Percentiles rank a stretch among this genome's conserved stretches.
Conservation (phyloP, 2,888 invertebrate species). For the Malthinus flaveolus region DNA sequence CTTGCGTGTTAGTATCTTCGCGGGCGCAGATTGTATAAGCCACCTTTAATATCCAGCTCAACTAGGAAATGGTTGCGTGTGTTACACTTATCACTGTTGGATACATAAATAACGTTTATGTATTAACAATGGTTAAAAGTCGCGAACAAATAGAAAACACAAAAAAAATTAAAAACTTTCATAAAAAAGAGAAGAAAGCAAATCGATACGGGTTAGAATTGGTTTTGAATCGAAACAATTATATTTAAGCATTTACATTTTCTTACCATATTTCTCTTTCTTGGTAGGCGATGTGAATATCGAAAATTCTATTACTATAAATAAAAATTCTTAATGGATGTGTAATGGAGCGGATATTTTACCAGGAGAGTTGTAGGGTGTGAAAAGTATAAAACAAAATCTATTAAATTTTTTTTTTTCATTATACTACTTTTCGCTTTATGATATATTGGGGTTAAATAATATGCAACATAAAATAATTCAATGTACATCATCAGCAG, state of each 20-base stretch:
- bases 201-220: no score
- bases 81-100: neutral
- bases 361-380: slow-evolving; percentile 18
- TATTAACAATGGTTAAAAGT: slow-evolving; percentile 1
- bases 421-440: neutral
- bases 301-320: slow-evolving; percentile 14
- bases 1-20: slow-evolving; percentile 42
- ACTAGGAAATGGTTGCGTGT: slow-evolving; percentile 6
- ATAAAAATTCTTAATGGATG: slow-evolving; percentile 30
- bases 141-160: no score
- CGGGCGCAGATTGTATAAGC: slow-evolving; percentile 36
- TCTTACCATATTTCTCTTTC: neutral
- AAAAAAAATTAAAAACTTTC: no score
- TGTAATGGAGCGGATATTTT: slow-evolving; percentile 29
- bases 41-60: slow-evolving; percentile 34
- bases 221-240: no score
- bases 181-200: no score
- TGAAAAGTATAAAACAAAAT: slow-evolving; percentile 24
- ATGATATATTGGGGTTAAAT: no score
- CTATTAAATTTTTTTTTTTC: slow-evolving; percentile 12
- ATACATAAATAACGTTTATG: slow-evolving; percentile 1
- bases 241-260: no score
- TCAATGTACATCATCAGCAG: no score
- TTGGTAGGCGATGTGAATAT: neutral
- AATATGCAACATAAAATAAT: no score